Percentiles rank a stretch among this genome's conserved stretches.
phyloP scores from a whole-genome alignment of 2,888 invertebrate genomes.

The Bellardia bayeri region DNA sequence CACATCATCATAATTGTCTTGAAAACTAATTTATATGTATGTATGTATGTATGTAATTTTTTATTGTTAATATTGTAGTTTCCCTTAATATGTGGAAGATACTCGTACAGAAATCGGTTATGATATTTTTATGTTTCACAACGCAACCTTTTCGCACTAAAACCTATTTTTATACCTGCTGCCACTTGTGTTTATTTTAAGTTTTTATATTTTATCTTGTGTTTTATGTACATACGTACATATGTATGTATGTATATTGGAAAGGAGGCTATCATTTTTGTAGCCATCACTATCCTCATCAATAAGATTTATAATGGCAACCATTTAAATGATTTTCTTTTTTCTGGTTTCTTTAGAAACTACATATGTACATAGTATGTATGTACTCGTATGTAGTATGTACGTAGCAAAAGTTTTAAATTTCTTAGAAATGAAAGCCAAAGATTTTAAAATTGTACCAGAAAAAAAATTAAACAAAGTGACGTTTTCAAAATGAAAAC shows the following conservation, averaged over 20 bases:
- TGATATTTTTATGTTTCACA: constrained; percentile 25
- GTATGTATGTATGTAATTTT: background rate
- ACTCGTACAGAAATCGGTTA: constrained; percentile 17
- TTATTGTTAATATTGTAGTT: background rate
- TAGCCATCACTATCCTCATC: constrained; percentile 49
- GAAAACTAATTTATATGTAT: constrained; percentile 10
- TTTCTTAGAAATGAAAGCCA: constrained; percentile 84
- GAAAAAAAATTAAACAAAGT: constrained; percentile 67
- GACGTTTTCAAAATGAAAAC: constrained; percentile 67
- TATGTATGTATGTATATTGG: background rate
- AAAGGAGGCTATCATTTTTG: constrained; percentile 47
- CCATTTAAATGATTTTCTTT: constrained; percentile 60
- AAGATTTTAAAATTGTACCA: constrained; percentile 43
- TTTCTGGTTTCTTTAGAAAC: constrained; percentile 3
- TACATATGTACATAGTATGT: background rate
- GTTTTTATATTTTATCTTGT: background rate
- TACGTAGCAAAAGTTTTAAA: constrained; percentile 81
- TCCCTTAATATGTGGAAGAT: background rate
- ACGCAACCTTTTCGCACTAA: constrained; percentile 61
- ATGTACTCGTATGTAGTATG: too few relatives aligned
- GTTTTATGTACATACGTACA: too few relatives aligned
- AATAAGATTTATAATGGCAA: constrained; percentile 71
- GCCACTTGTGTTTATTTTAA: constrained; percentile 8
- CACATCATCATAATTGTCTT: constrained; percentile 14
- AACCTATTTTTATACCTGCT: constrained; percentile 24